Conservation (phyloP, 1,140 invertebrate species). For the Manduca sexta region DNA sequence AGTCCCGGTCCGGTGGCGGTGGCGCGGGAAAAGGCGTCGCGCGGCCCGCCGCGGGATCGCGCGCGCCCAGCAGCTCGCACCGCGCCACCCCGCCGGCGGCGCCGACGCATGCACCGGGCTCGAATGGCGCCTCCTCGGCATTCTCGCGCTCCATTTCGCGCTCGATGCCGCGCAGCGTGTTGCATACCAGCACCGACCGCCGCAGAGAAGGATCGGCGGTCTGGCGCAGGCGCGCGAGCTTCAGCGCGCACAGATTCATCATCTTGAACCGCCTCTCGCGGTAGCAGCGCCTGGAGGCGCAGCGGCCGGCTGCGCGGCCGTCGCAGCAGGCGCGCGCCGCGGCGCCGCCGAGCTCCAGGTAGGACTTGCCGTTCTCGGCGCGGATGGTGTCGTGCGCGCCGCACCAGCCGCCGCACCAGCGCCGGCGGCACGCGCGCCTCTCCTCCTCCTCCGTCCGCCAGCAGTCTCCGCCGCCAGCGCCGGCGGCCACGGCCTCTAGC, state of each 20-base stretch:
- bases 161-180: constrained; percentile 92
- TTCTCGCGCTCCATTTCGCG: constrained; percentile 90
- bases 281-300: constrained; percentile 84
- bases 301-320: constrained; percentile 83
- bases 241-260: constrained; percentile 94
- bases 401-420: constrained; percentile 67
- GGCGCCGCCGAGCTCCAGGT: constrained; percentile 87
- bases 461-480: constrained; percentile 66
- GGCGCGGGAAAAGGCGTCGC: constrained; percentile 63
- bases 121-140: constrained; percentile 66
- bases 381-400: constrained; percentile 86
- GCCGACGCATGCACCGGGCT: constrained; percentile 62
- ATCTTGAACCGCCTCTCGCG: constrained; percentile 89
- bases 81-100: constrained; percentile 66
- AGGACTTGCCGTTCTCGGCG: constrained; percentile 93
- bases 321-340: constrained; percentile 81
- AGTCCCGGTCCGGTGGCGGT: constrained; percentile 78
- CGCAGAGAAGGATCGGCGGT: constrained; percentile 92
- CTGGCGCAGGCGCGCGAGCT: constrained; percentile 90
- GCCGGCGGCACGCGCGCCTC: constrained; percentile 58
- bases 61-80: constrained; percentile 70
- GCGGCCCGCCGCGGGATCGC: constrained; percentile 74
- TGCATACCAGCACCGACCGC: constrained; percentile 94
- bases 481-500: constrained; percentile 69
- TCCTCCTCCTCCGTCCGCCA: constrained; percentile 64